Base-by-base conservation (phyloP, 2,797 vertebrate species). In the Acanthopagrus latus region DNA sequence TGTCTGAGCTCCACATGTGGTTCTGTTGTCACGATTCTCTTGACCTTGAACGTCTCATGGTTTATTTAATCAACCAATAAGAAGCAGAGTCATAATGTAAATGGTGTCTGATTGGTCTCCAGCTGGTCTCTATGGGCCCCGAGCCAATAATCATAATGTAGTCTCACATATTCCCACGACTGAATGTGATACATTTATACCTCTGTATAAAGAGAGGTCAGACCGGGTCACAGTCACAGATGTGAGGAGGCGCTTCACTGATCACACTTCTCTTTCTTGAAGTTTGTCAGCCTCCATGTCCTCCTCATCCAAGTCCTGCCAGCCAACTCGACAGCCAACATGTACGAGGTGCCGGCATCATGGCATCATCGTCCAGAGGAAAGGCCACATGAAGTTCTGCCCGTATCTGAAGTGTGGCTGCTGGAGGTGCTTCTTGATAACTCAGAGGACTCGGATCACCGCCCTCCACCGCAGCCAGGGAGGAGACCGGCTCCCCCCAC, bases 311-410 rank as follows among this genome's bases (percentile, higher is more conserved):
- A 83, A 84, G 43, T 16, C 27, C 1, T 5, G 25, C 0, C 74
- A 63, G 18, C 0, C 1, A 0, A 41, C 65, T 0, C 73, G 81
- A 3, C 66, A 5, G 20, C 93, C 86, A 0, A 94, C 88, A 20
- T 95, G 95, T 59, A 74, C 72, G 8, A 82, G 94, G 1, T 95
- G 95, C 85, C 62, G 94, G 0, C 82, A 94, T 33, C 95, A 95
- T 3, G 94, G 94, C 0, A 46, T 92, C 56, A 4, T 88, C 1
- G 82, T 91, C 38, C 85, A 52, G 13, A 84, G 84, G 56, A 94
- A 92, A 58, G 94, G 94, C 0, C 95, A 95, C 83, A 2, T 4
- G 0, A 72, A 51, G 13, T 0, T 0, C 2, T 92, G 91, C 14
- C 89, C 87, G 0, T 87, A 76, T 0, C 16, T 68, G 2, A 0